Conservation (phyloP, 2,113 vertebrate genomes). For the Tupaia chinensis region DNA sequence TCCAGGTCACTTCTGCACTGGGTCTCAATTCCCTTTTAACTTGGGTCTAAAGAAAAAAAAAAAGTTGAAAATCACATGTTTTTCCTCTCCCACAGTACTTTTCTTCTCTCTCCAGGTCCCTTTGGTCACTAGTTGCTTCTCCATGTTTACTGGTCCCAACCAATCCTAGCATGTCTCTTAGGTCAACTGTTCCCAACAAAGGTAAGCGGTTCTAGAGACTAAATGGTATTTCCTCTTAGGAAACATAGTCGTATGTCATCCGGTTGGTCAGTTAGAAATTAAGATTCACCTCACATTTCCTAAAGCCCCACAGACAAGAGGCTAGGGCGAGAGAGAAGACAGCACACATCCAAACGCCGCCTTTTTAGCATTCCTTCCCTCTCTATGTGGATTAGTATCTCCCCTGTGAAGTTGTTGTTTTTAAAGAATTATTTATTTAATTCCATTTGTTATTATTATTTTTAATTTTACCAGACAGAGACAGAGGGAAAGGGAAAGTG, state of each 20-base stretch:
- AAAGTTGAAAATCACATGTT: neutral
- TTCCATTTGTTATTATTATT: too few species aligned
- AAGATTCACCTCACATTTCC: neutral
- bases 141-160: neutral
- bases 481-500: too few species aligned
- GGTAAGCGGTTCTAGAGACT: neutral
- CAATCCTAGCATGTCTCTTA: neutral
- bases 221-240: neutral
- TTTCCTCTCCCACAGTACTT: neutral
- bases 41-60: conserved; percentile 88
- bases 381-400: too few species aligned
- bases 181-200: neutral
- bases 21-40: conserved; percentile 80
- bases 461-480: too few species aligned
- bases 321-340: neutral
- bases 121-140: neutral
- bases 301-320: neutral
- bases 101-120: neutral
- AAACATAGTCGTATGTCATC: neutral
- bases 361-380: neutral
- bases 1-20: too few species aligned
- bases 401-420: too few species aligned
- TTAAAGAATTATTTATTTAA: too few species aligned
- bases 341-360: neutral
- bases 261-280: neutral